A percentile compares a stretch with the other conserved stretches of the same genome.
phyloP scores from a whole-genome alignment of 2,888 invertebrate species.

The Nymphalis urticae region DNA sequence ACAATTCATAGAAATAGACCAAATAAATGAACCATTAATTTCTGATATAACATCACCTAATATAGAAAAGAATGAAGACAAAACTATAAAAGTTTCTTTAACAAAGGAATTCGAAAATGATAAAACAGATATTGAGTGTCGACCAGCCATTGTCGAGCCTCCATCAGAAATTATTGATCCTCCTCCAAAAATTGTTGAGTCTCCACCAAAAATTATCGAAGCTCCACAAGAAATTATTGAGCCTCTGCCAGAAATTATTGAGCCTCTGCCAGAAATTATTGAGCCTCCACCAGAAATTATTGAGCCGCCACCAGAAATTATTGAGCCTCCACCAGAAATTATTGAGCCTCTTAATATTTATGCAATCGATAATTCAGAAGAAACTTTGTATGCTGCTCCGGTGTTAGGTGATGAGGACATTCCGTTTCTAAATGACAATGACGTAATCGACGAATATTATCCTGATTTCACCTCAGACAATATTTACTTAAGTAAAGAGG shows the following conservation, averaged over 20 bases:
- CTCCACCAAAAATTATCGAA: no score
- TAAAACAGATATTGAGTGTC: neutral
- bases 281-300: no score
- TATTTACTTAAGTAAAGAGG: slow-evolving; percentile 51
- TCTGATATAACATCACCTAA: neutral
- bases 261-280: no score
- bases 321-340: no score
- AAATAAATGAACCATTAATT: slow-evolving; percentile 20
- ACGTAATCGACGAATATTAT: slow-evolving; percentile 62
- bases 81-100: neutral
- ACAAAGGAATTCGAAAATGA: slow-evolving; percentile 24
- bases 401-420: slow-evolving; percentile 48
- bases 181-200: no score
- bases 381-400: slow-evolving; percentile 37
- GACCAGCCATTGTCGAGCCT: no score
- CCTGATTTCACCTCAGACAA: slow-evolving; percentile 61
- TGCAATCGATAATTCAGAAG: slow-evolving; percentile 28
- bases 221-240: no score
- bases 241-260: no score
- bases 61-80: neutral
- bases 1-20: slow-evolving; percentile 22
- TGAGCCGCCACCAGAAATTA: no score
- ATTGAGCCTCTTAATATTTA: neutral
- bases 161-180: no score
- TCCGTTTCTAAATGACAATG: slow-evolving; percentile 46